These are phyloP conservation scores for Priocnemis perturbator DNA, from an alignment of 2,888 invertebrate genomes.

Conservation along the genomic window DNA sequence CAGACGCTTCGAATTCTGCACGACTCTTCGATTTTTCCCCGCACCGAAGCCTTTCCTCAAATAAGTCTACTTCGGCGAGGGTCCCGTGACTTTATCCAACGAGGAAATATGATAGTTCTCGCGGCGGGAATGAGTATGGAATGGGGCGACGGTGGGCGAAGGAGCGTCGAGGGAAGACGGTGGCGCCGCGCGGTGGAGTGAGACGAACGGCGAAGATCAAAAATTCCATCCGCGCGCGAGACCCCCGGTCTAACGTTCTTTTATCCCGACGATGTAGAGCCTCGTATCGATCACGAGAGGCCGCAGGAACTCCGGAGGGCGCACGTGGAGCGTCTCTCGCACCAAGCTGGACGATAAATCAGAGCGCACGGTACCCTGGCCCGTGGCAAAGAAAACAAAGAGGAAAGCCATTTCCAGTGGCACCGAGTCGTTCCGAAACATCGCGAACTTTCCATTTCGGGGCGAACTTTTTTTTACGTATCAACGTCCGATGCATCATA, in stretches of 20 bases:
- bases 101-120: constrained; percentile 10
- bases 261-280: constrained; percentile 39
- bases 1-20: too few species aligned
- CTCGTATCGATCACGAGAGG: constrained; percentile 55
- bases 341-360: constrained; percentile 55
- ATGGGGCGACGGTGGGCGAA: not conserved
- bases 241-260: constrained; percentile 48
- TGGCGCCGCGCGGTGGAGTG: constrained; percentile 1
- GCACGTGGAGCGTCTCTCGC: not conserved
- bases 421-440: not conserved
- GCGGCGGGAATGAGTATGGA: not conserved
- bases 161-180: not conserved
- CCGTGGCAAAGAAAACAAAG: not conserved
- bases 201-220: constrained; percentile 49
- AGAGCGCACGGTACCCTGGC: constrained; percentile 42
- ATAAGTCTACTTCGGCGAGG: not conserved
- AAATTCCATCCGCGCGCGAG: constrained; percentile 55
- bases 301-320: constrained; percentile 25
- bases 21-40: too few species aligned
- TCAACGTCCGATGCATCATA: not conserved
- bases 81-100: not conserved
- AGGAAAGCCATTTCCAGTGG: not conserved
- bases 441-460: constrained; percentile 25
- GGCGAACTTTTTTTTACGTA: not conserved
- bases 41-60: not conserved